Evolutionary conservation across 1,140 invertebrate genomes (phyloP), one percentile per base, ranked within the genome.

Genomic region (Drosophila seguyi): DNA sequence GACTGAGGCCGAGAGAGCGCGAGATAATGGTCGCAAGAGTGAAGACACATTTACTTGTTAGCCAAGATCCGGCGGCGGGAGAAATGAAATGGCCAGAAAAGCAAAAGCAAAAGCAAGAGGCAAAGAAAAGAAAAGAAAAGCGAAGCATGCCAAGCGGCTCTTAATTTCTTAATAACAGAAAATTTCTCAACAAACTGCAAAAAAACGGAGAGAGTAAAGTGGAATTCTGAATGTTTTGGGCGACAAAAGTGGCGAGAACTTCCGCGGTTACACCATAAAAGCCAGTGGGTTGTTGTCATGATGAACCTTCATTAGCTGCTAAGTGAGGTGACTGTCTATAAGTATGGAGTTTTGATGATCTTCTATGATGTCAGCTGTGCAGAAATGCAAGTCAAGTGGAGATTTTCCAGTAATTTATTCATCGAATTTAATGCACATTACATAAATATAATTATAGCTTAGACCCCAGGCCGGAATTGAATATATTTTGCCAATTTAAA

Each of bases 351-450:
- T 55, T 39, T 68, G n/a, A 58, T 18, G 11, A n/a, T 39, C 39
- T 27, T 13, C 13, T 25, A 66, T 87, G 83, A 87, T 75, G 77
- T 86, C 81, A 85, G 42, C 42, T 18, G 52, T 73, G 61, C 47
- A 78, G 82, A 81, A 61, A 42, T 81, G 82, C 62, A 77, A 42
- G 27, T 39, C 27, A 29, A 18, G 14, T 8, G 6, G 4, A 36
- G 14, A 38, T 22, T 38, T 53, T n/a, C 34, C 20, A 22, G 3
- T 8, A 38, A n/a, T 25, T 55, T 55, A 55, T 38, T 55, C 34
- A 55, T 6, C 16, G 20, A 38, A 38, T n/a, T 22, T 10, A 6
- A 22, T 22, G 50, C 29, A 50, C 6, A 27, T 25, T 25, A 5
- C 16, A 47, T 29, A 50, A 13, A 18, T 4, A 20, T 53, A 53